Conservation (phyloP, 2,888 invertebrate species). For the Pilophorus perplexus region DNA sequence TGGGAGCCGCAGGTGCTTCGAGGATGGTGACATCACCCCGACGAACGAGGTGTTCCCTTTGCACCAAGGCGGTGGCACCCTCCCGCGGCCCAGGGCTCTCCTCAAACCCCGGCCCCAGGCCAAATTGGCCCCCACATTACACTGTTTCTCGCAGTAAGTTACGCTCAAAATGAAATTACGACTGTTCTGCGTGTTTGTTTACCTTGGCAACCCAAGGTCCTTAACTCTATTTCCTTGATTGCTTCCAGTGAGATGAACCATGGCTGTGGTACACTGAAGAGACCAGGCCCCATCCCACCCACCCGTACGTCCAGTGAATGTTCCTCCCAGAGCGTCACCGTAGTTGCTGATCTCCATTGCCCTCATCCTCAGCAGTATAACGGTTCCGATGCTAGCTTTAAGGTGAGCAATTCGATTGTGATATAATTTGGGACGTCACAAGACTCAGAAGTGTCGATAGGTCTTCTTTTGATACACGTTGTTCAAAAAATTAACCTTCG, state of each 20-base stretch:
- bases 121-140: conserved; percentile 59
- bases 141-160: conserved; percentile 38
- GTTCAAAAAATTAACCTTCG: too few species aligned
- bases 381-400: conserved; percentile 79
- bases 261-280: conserved; percentile 57
- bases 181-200: not conserved
- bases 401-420: conserved; percentile 63
- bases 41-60: conserved; percentile 67
- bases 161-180: not conserved
- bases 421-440: not conserved
- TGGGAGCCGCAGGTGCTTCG: conserved; percentile 66
- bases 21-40: conserved; percentile 86
- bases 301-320: conserved; percentile 35
- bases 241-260: conserved; percentile 44
- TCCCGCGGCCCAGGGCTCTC: conserved; percentile 78
- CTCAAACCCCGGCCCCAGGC: conserved; percentile 79
- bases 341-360: conserved; percentile 51
- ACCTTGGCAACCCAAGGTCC: not conserved
- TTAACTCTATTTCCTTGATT: not conserved
- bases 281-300: conserved; percentile 78
- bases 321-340: conserved; percentile 47
- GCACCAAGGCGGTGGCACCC: conserved; percentile 70
- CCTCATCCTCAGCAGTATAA: conserved; percentile 53
- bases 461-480: too few species aligned
- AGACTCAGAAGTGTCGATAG: too few species aligned